Evolutionary conservation across 2,888 invertebrate species (phyloP), one percentile per base, ranked within the genome.

Genomic region (Camponotus fellah): DNA sequence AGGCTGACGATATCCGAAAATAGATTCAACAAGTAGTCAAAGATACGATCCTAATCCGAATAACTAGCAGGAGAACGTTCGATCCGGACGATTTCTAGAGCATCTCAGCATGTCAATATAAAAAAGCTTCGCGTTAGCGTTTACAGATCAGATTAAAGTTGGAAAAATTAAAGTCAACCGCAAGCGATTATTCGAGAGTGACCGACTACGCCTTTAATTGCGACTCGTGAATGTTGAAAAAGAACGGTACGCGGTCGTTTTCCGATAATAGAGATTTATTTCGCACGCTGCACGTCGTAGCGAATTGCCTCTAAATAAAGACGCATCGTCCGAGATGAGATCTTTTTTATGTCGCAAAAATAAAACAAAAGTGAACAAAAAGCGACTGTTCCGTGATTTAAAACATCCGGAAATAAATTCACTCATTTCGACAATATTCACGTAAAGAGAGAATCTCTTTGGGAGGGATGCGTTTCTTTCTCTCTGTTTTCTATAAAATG

Each of bases 251-350:
- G 9, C 0, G n/a, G 34, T 64, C 69, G 40, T 43, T 64, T 71
- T 21, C 58, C 71, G 62, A 69, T 83, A 83, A 83, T 80, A 80
- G 65, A 83, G 80, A 80, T 83, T 83, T 83, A 83, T 81, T 53
- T 71, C 49, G n/a, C 43, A 37, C 49, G 64, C 56, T 37, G 46
- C 64, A 53, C 64, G 71, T 43, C 62, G 64, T 5, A 34, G 12
- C 43, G 60, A 66, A 66, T 80, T 66, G 80, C 58, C 72, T 26
- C 71, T 56, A 83, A 83, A 83, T 83, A 83, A 83, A 83, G 81
- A 83, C 46, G 43, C 62, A 81, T 65, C 56, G 64, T 26, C 2
- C 43, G 71, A 56, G 72, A 83, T 83, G 58, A 83, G 65, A 60
- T 72, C 75, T 66, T 72, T 83, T 68, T 83, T 68, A 62, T 34